Conservation (phyloP, 2,113 vertebrate species). For the Smithornis capensis region DNA sequence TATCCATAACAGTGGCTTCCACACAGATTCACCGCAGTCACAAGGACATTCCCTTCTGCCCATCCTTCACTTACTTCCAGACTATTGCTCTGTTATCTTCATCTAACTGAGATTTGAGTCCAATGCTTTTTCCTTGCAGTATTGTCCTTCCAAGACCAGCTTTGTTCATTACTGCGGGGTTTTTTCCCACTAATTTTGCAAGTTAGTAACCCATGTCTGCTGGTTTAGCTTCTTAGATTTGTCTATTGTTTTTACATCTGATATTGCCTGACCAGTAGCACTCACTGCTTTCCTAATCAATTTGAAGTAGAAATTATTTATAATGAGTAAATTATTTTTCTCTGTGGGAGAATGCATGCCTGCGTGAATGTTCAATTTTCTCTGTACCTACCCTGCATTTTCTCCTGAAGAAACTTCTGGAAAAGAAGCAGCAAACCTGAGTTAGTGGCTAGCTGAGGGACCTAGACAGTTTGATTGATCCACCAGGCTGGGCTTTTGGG, state of each 20-base stretch:
- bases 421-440: neutral
- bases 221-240: neutral
- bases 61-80: neutral
- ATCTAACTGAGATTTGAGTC: neutral
- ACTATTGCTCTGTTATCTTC: neutral
- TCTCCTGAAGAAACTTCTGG: neutral
- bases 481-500: neutral
- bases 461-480: neutral
- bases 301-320: neutral
- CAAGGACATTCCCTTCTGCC: neutral
- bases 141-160: neutral
- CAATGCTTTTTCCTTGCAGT: neutral
- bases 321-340: neutral
- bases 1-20: neutral
- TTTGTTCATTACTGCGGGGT: fast-evolving
- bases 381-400: neutral
- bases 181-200: neutral
- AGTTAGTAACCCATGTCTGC: neutral
- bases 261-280: neutral
- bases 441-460: neutral
- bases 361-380: neutral
- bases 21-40: neutral
- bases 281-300: neutral
- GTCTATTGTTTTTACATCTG: neutral
- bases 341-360: fast-evolving